Evolutionary conservation across 2,113 vertebrate species (phyloP).

Genomic region (Lophochroa leadbeateri): DNA sequence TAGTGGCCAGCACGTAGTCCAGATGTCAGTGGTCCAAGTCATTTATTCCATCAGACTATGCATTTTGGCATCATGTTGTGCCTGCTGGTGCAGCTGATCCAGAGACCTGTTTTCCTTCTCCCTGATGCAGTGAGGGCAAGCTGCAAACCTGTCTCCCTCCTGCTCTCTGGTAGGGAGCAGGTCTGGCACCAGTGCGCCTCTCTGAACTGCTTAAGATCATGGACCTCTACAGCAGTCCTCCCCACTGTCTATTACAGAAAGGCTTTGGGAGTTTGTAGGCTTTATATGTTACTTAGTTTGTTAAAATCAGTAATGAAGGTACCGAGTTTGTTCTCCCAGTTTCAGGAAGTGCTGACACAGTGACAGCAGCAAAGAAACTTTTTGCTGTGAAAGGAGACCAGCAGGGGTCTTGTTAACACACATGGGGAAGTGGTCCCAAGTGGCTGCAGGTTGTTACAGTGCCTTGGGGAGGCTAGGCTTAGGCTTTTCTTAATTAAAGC

Average conservation of each 20-base stretch:
- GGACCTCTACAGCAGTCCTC: not conserved
- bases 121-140: fast-evolving
- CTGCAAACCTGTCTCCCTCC: not conserved
- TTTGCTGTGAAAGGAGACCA: not conserved
- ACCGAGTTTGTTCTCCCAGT: not conserved
- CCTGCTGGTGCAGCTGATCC: not conserved
- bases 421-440: not conserved
- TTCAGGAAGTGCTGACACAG: not conserved
- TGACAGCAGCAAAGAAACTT: slow-evolving; percentile 7
- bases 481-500: not conserved
- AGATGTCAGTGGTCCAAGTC: not conserved
- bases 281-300: not conserved
- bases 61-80: not conserved
- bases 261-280: not conserved
- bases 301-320: fast-evolving
- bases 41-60: not conserved
- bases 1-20: not conserved
- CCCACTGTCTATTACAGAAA: not conserved
- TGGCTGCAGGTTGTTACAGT: not conserved
- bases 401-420: not conserved
- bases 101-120: not conserved
- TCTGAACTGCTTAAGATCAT: not conserved
- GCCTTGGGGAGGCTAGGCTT: not conserved
- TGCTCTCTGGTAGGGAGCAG: not conserved
- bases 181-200: not conserved